These are phyloP conservation scores for Hydra vulgaris DNA, from an alignment of 30 jellyfish, hydroid and myxozoan genomes.

Conservation along the genomic window DNA sequence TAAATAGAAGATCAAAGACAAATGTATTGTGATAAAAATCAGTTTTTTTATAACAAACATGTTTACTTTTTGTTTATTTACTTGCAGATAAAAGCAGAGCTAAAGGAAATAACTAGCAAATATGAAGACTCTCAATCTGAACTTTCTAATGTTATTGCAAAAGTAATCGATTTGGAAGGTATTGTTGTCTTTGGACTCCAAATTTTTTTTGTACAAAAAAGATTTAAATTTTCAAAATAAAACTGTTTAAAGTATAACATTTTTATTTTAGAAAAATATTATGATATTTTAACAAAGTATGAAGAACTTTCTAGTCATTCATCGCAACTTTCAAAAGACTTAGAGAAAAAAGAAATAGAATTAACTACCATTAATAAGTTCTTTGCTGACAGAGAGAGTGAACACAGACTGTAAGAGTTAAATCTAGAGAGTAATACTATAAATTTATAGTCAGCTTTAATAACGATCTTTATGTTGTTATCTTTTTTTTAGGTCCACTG, in stretches of 20 bases:
- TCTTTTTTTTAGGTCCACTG: constrained; percentile 8
- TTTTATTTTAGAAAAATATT: constrained; percentile 13
- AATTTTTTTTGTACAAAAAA: not conserved
- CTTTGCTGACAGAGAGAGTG: constrained; percentile 33
- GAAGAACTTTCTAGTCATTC: constrained; percentile 12
- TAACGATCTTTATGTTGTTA: not conserved
- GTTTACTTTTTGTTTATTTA: not conserved
- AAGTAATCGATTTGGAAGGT: constrained; percentile 12
- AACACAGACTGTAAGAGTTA: constrained; percentile 21
- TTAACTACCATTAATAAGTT: constrained; percentile 15
- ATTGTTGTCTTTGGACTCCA: too few relatives aligned
- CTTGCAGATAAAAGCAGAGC: constrained; percentile 24
- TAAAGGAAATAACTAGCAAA: constrained; percentile 3
- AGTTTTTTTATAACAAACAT: too few relatives aligned
- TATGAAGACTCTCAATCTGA: constrained; percentile 1
- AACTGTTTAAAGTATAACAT: too few relatives aligned
- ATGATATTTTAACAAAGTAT: constrained; percentile 11
- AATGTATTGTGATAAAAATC: too few relatives aligned
- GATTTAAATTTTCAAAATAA: too few relatives aligned
- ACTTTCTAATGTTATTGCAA: not conserved
- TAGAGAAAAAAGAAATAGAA: constrained; percentile 33
- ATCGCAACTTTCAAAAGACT: constrained; percentile 7
- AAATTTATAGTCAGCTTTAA: not conserved
- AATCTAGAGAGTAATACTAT: not conserved
- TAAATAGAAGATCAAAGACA: too few relatives aligned